Evolutionary conservation across 2,113 vertebrate genomes (phyloP), one percentile per base, ranked within the genome.

Genomic region (Nettapus auritus): DNA sequence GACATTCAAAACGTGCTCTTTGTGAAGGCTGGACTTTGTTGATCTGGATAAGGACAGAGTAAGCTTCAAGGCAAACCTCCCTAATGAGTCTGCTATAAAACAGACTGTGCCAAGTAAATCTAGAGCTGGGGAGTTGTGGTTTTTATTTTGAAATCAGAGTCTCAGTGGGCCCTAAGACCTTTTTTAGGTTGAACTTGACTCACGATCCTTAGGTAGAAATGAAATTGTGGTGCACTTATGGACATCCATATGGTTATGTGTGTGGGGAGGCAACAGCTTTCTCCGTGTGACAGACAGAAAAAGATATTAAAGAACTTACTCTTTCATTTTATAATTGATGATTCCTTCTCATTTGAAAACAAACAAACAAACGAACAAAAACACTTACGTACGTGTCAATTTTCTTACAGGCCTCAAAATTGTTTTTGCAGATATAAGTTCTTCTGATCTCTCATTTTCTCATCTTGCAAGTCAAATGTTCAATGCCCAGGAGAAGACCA

Each of bases 191-290:
- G 26, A 69, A 64, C 23, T 19, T 26, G 18, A 44, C n/a, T 69
- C 18, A 13, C 11, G 42, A 44, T 75, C 20, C 44, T 64, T 44
- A 59, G 21, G 34, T 75, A 29, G 62, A 31, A 82, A 50, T 15
- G 23, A 34, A 31, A 22, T 36, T 56, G 14, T 1, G 1, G 15
- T 13, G 29, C 25, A 26, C 13, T 71, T 42, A 42, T 0, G 4
- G 68, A 52, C 22, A 29, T 14, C 28, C 12, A 8, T 6, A 9
- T 14, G 44, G 55, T 8, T 76, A 5, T 4, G 4, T 8, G 36
- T 13, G 21, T 1, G 31, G 9, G 33, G 13, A 16, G 25, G 15
- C 25, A 28, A 63, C 18, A 48, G 36, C 3, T 40, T 62, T 64
- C 59, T n/a, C 66, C 66, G n/a, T 25, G 44, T 56, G 20, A 44